Percentiles rank a stretch among this genome's conserved stretches.
These are phyloP conservation scores for Pteruthius melanotis DNA, from an alignment of 2,113 vertebrate species.

Conservation along the genomic window DNA sequence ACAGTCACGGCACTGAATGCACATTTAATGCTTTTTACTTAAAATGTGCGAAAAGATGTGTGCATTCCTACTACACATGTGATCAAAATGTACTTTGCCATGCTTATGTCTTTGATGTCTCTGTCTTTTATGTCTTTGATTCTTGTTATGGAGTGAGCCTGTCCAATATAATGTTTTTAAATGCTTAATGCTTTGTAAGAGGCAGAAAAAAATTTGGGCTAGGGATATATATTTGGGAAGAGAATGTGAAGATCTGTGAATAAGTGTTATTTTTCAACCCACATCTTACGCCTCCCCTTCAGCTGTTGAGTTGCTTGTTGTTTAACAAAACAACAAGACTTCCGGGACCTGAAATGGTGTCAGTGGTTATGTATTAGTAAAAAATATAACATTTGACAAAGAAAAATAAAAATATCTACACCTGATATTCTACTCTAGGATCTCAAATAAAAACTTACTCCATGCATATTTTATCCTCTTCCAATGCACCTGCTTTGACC, in stretches of 20 bases:
- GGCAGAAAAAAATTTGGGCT: not conserved
- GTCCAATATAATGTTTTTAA: not conserved
- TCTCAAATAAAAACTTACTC: not conserved
- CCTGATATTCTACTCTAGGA: not conserved
- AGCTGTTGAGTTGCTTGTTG: not conserved
- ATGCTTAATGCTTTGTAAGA: not conserved
- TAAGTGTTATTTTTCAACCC: not conserved
- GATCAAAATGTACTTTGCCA: not conserved
- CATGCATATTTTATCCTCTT: not conserved
- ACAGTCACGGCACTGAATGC: not conserved
- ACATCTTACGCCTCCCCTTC: not conserved
- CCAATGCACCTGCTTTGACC: not conserved
- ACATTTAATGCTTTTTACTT: not conserved
- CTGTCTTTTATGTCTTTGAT: not conserved
- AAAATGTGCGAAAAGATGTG: not conserved
- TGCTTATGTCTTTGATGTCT: not conserved
- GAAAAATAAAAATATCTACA: not conserved
- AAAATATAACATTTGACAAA: not conserved
- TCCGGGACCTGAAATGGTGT: not conserved
- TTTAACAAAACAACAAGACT: not conserved
- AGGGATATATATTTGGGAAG: not conserved
- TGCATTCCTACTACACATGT: rapidly evolving
- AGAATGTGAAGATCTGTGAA: not conserved
- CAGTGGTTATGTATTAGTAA: not conserved
- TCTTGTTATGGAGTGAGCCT: not conserved